phyloP scores from a whole-genome alignment of 1,140 invertebrate genomes.

The Triops longicaudatus region DNA sequence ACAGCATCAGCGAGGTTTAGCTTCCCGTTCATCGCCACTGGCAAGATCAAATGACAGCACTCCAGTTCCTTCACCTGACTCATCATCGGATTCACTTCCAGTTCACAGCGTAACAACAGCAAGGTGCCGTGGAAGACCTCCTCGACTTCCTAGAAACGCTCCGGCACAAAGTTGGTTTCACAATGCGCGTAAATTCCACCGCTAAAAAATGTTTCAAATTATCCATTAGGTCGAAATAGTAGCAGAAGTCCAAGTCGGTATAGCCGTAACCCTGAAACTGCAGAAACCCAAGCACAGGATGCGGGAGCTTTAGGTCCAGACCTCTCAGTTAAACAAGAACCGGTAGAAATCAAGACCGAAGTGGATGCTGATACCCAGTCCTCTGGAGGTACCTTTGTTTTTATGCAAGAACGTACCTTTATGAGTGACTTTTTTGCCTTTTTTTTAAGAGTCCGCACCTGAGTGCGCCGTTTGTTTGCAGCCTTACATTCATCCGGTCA shows the following conservation, averaged over 20 bases:
- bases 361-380: not conserved
- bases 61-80: no score
- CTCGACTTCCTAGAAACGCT: not conserved
- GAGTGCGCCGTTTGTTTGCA: conserved; percentile 92
- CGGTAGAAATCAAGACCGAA: not conserved
- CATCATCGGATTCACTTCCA: no score
- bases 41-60: no score
- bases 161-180: not conserved
- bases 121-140: not conserved
- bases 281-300: not conserved
- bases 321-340: not conserved
- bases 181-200: not conserved
- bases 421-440: not conserved
- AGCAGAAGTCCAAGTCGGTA: not conserved
- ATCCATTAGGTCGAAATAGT: not conserved
- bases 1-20: no score
- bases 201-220: not conserved
- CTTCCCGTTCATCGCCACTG: no score
- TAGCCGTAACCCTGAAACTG: not conserved
- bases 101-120: not conserved
- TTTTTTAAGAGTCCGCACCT: conserved; percentile 19
- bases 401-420: not conserved
- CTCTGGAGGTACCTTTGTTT: not conserved
- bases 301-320: not conserved
- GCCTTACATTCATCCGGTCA: conserved; percentile 71